phyloP scores from a whole-genome alignment of 2,888 invertebrate species.

The Glaucopsyche alexis region DNA sequence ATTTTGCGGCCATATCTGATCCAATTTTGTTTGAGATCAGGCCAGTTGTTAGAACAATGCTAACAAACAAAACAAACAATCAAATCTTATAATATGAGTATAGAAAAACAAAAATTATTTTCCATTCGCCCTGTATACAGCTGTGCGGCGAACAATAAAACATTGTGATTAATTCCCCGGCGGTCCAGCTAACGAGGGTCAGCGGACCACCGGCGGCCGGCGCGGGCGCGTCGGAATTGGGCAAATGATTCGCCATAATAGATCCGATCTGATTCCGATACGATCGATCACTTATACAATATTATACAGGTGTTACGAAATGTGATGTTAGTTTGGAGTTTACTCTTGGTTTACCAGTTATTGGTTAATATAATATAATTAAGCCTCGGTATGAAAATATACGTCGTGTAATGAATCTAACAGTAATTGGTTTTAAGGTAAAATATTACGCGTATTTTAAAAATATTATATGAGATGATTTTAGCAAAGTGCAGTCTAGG shows the following conservation, averaged over 20 bases:
- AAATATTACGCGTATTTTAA: too few species aligned
- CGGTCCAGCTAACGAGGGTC: conserved; percentile 71
- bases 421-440: too few species aligned
- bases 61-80: too few species aligned
- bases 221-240: conserved; percentile 40
- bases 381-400: too few species aligned
- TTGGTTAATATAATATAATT: too few species aligned
- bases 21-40: too few species aligned
- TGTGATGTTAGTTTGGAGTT: neutral
- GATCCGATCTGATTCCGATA: conserved; percentile 10
- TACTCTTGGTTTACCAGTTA: neutral
- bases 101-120: neutral
- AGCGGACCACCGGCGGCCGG: conserved; percentile 48
- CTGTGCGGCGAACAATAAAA: conserved; percentile 67
- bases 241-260: conserved; percentile 20
- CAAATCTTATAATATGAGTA: too few species aligned
- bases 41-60: too few species aligned
- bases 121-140: conserved; percentile 45
- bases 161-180: conserved; percentile 70
- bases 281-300: neutral
- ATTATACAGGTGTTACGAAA: conserved; percentile 3
- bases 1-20: too few species aligned
- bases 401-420: too few species aligned
- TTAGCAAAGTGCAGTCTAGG: too few species aligned
- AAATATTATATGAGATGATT: too few species aligned